Base-by-base conservation (phyloP, 2,797 vertebrate genomes). In the Phaenicophaeus curvirostris region DNA sequence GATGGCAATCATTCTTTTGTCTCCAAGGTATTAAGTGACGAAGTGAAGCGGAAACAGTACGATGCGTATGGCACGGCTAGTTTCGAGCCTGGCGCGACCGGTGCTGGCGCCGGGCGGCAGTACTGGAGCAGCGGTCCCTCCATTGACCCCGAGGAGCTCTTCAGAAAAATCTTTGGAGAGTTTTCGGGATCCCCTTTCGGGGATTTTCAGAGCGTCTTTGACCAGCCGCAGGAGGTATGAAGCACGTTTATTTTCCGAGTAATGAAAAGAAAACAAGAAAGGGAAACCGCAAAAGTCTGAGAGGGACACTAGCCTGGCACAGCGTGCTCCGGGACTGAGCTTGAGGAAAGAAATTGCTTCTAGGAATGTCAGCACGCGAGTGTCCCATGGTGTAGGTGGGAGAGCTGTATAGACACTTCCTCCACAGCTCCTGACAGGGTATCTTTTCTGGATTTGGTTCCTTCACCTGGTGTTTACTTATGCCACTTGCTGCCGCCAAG, bases 161-260 rank as follows among this genome's bases (percentile, higher is more conserved):
- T 99, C 97, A 98, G 98, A 69, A 99, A 99, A 97, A 99, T 99
- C 95, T 99, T 99, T 3, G 99, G 99, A 19, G 99, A 99, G 83
- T 99, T 99, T 89, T 99, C 99, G 0, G 98, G 98, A 21, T 98
- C 98, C 7, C 95, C 97, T 4, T 99, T 99, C 1, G 98, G 99
- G 2, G 99, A 99, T 94, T 99, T 99, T 82, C 98, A 97, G 54
- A 97, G 92, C 27, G 98, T 99, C 28, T 99, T 99, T 85, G 98
- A 98, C 82, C 99, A 99, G 89, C 99, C 99, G 1, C 99, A 99
- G 78, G 99, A 99, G 98, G 99, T 99, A 81, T 69, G 73, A 84
- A 11, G 5, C 0, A 57, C 2, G 2, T 71, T 42, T 31, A 1
- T 75, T 55, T 77, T 6, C 61, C 44, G 39, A 16, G 23, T 13